Conservation (phyloP, 2,797 vertebrate species). For the Pseudomugil tenellus region DNA sequence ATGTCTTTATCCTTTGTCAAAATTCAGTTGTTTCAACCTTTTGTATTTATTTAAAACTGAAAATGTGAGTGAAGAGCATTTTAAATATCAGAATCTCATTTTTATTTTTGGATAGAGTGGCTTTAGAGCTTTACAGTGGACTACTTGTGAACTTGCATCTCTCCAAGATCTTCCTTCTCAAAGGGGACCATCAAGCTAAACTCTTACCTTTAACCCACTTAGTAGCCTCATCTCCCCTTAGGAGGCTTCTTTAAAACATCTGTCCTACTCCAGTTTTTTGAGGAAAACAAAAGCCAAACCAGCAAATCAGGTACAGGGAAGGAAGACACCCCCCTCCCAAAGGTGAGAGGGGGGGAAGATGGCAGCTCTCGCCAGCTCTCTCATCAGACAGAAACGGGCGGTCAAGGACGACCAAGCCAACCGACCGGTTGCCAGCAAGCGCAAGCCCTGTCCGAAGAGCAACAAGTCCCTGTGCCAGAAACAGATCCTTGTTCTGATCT, state of each 20-base stretch:
- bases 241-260: conserved; percentile 60
- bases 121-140: conserved; percentile 47
- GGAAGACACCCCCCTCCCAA: conserved; percentile 83
- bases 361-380: conserved; percentile 93
- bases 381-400: conserved; percentile 93
- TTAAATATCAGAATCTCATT: conserved; percentile 43
- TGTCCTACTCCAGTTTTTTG: conserved; percentile 58
- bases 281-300: conserved; percentile 52
- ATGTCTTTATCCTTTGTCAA: conserved; percentile 39
- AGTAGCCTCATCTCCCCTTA: conserved; percentile 57
- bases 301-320: conserved; percentile 56
- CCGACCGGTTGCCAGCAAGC: conserved; percentile 87
- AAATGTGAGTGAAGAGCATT: conserved; percentile 69
- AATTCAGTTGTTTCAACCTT: conserved; percentile 43
- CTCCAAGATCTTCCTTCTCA: conserved; percentile 51
- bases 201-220: conserved; percentile 73
- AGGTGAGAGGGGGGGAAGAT: conserved; percentile 88
- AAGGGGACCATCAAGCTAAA: conserved; percentile 72
- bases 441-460: conserved; percentile 89
- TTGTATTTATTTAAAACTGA: conserved; percentile 36
- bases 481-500: conserved; percentile 90
- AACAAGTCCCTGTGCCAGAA: conserved; percentile 95
- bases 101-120: conserved; percentile 46
- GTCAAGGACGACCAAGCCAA: conserved; percentile 88
- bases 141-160: conserved; percentile 70